These are phyloP conservation scores for Enteromius thamalakanensis DNA, from an alignment of 2,797 vertebrate species.

Conservation along the genomic window DNA sequence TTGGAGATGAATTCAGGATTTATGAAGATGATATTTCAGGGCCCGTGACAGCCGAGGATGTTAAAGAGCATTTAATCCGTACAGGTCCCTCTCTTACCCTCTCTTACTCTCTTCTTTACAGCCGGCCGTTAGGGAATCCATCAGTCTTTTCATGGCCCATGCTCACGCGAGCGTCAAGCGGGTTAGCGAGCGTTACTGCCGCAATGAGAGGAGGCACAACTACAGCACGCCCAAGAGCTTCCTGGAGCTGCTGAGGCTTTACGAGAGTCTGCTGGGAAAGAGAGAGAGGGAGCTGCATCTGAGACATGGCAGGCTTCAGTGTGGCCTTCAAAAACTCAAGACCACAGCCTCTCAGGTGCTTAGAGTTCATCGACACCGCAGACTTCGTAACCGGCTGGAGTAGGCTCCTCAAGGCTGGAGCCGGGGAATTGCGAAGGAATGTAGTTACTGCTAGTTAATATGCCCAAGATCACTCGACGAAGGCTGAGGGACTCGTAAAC, in stretches of 20 bases:
- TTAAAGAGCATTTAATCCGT: conserved; percentile 83
- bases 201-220: conserved; percentile 82
- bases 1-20: conserved; percentile 85
- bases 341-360: conserved; percentile 82
- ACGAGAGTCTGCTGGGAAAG: conserved; percentile 79
- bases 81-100: conserved; percentile 52
- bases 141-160: conserved; percentile 88
- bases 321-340: conserved; percentile 82
- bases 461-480: conserved; percentile 4
- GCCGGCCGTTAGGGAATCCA: conserved; percentile 80
- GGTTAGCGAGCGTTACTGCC: conserved; percentile 80
- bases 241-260: conserved; percentile 85
- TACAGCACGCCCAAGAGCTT: conserved; percentile 87
- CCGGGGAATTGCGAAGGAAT: conserved; percentile 29
- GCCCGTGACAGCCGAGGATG: conserved; percentile 73
- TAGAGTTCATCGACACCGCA: conserved; percentile 23
- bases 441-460: conserved; percentile 41
- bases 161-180: conserved; percentile 82
- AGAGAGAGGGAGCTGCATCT: conserved; percentile 74
- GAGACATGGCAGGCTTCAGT: conserved; percentile 78
- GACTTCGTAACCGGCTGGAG: background rate
- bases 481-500: conserved; percentile 40
- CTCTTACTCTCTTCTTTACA: conserved; percentile 74
- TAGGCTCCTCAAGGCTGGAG: conserved; percentile 25
- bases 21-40: conserved; percentile 88